Base-by-base conservation (phyloP, 2,888 invertebrate genomes). In the Biston stratarius region DNA sequence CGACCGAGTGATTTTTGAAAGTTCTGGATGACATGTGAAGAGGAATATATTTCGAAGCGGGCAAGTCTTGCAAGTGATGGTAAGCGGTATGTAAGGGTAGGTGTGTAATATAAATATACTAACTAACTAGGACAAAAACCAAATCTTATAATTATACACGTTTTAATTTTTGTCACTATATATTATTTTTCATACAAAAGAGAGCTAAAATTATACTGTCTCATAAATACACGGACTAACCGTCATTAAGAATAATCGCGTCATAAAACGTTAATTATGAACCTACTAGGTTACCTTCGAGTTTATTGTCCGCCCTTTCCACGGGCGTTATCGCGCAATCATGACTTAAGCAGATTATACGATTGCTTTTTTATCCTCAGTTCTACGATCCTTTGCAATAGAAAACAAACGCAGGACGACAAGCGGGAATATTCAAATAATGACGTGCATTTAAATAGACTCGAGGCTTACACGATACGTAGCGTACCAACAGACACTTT, bases 211-310 rank as follows among this genome's bases (percentile, higher is more conserved):
- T 53, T 14, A 53, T 57, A 14, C 10, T 34, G 34, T 57, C 45
- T 14, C 33, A 38, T 38, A 36, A 14, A 53, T 53, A 53, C 12
- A 38, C 52, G 38, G 52, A 36, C 14, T 58, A 61, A 61, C 60
- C 60, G 60, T 42, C 34, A 52, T 61, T 44, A 52, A 40, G 33
- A 60, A 15, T 60, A 49, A 58, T 38, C 38, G 48, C 58, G 38
- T 38, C 58, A 38, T 58, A 58, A 47, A 56, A 36, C 38, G 58
- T 47, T 48, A 58, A 58, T 53, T 53, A 53, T 58, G 58, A 15
- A 51, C 47, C 38, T 12, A 48, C 36, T 48, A 48, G 36, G 40
- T 57, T 45, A 53, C 36, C 38, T 38, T n/a, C 57, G 10, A 42
- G 34, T 57, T 57, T 45, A 53, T 38, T 53, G 52, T 53, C 38